Evolutionary conservation across 2,797 vertebrate genomes (phyloP).

Genomic region (Nasua narica): DNA sequence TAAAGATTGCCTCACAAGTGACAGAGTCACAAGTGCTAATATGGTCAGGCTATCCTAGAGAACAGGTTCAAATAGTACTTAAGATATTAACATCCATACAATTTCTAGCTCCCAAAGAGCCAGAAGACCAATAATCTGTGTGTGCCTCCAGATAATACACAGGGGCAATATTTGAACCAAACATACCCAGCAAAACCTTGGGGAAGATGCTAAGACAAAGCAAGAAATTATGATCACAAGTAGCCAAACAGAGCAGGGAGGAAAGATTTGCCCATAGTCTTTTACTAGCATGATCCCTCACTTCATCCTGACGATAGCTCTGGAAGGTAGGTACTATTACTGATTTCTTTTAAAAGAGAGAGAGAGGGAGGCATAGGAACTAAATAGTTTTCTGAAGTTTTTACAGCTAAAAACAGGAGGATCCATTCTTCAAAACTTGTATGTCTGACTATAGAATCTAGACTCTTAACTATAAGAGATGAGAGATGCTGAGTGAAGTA

Average conservation of each 20-base stretch:
- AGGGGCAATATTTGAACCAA: not conserved
- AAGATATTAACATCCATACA: not conserved
- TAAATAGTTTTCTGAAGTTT: not conserved
- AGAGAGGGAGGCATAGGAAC: not conserved
- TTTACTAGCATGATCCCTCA: not conserved
- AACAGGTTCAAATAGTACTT: not conserved
- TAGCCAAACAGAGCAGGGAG: not conserved
- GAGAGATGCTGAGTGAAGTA: not conserved
- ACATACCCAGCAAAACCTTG: not conserved
- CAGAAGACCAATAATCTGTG: not conserved
- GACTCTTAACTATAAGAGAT: not conserved
- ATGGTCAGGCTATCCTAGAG: not conserved
- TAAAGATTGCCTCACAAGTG: not conserved
- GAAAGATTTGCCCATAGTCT: not conserved
- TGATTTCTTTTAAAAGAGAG: not conserved
- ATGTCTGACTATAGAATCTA: not conserved
- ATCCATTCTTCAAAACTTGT: not conserved
- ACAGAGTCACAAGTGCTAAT: not conserved
- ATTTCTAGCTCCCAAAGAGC: not conserved
- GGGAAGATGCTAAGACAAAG: not conserved
- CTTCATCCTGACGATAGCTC: not conserved
- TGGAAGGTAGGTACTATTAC: not conserved
- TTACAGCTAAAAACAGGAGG: not conserved
- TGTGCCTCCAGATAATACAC: not conserved
- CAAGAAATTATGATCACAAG: not conserved